Conservation (phyloP, 1,140 invertebrate species). For the Tetraneura akinire region DNA sequence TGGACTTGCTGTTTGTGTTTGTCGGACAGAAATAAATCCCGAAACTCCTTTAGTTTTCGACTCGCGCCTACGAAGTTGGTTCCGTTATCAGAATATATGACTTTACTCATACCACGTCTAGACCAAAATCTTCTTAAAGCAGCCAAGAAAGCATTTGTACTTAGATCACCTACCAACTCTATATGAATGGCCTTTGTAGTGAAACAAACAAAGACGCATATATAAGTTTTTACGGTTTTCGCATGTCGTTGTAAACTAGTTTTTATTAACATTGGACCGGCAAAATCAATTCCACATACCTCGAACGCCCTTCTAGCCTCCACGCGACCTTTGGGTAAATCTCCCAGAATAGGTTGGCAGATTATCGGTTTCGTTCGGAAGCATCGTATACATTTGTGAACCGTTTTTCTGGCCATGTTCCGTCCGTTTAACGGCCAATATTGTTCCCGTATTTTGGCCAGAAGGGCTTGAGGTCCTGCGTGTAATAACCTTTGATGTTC, state of each 20-base stretch:
- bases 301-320: neutral
- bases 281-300: neutral
- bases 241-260: neutral
- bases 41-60: conserved; percentile 30
- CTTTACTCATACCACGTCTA: conserved; percentile 54
- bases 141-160: conserved; percentile 55
- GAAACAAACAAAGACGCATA: conserved; percentile 56
- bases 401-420: neutral
- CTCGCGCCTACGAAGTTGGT: conserved; percentile 59
- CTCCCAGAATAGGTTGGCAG: neutral
- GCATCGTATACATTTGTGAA: neutral
- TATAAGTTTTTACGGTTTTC: neutral
- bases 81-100: conserved; percentile 57
- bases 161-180: conserved; percentile 56
- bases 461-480: neutral
- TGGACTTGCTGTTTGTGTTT: neutral
- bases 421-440: conserved; percentile 6
- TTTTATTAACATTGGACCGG: neutral
- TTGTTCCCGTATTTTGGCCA: neutral
- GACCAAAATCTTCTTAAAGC: no score
- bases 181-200: conserved; percentile 56
- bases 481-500: neutral
- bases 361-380: neutral
- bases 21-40: neutral
- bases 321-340: neutral